Base-by-base conservation (phyloP, 2,888 invertebrate species). In the Cephus sareptanus region DNA sequence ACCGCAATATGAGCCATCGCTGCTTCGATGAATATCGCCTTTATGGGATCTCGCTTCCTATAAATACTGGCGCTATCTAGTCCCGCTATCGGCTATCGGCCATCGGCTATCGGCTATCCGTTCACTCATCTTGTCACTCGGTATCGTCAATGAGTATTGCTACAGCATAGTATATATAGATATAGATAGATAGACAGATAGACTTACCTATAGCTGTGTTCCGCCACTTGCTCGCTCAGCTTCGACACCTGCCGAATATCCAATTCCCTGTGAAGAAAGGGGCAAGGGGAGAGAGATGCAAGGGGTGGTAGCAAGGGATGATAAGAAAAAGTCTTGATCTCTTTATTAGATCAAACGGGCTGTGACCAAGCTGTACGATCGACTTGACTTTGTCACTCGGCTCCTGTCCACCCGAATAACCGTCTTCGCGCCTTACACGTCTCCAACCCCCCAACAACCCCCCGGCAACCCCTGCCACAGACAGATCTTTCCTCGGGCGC, bases 351-450 rank as follows among this genome's bases (percentile, higher is more conserved):
- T 88, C 87, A 90, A 88, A 86, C 84, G 87, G 84, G 85, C 84
- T 87, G 85, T 83, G 87, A 89, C 88, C 88, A 86, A 90, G 88
- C 90, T 88, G 86, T 85, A 87, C 86, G 87, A 89, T 89, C 87
- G 83, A 88, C 84, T 90, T 89, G 87, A 89, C 88, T 89, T 85
- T 87, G 87, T 87, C 87, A 89, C 88, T 86, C 88, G 86, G 87
- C 89, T 88, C 85, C 86, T 87, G 88, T 89, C 90, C 85, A 81
- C 84, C 78, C 87, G 86, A 87, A 90, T 90, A 88, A 90, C 83
- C 84, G 87, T 87, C 87, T 86, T 75, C 71, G 69, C 69, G 40
- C 73, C 68, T 68, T 74, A 34, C 76, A 37, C 35, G 15, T 69
- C 74, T 35, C 68, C 75, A 1, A 70, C 15, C 15, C 40, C 6